phyloP scores from a whole-genome alignment of 2,888 invertebrate species.

The Neoitamus cyanurus region DNA sequence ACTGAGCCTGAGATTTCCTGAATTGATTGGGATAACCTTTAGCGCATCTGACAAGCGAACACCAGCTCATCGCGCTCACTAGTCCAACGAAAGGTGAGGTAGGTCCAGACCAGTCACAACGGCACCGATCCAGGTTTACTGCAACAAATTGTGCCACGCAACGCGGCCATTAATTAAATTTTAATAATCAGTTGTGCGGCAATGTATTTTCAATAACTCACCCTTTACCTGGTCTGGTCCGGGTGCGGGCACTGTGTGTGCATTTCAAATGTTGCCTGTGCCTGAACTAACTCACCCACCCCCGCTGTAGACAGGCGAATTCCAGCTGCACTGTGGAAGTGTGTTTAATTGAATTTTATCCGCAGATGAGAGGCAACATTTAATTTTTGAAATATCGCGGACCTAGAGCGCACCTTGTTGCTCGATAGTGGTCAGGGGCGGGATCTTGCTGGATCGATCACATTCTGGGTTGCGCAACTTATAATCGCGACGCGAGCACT shows the following conservation, averaged over 20 bases:
- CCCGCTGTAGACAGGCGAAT: slow-evolving; percentile 7
- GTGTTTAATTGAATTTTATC: slow-evolving; percentile 45
- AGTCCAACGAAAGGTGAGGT: not conserved
- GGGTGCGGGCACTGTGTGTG: not conserved
- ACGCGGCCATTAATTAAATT: slow-evolving; percentile 48
- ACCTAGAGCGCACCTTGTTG: not conserved
- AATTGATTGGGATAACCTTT: slow-evolving; percentile 45
- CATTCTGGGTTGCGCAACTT: not conserved
- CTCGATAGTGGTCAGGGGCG: not conserved
- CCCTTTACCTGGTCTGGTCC: not conserved
- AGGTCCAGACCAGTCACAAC: not conserved
- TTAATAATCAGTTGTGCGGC: slow-evolving; percentile 46
- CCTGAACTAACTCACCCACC: not conserved
- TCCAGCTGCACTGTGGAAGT: slow-evolving; percentile 25
- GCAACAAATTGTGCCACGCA: slow-evolving; percentile 48
- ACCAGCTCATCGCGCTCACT: not conserved
- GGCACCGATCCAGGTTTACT: not conserved
- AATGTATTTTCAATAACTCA: slow-evolving; percentile 46
- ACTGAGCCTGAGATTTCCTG: slow-evolving; percentile 42
- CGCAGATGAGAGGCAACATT: not conserved
- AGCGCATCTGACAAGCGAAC: slow-evolving; percentile 10
- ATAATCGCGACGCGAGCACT: not conserved
- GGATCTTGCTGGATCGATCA: not conserved
- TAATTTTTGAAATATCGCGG: not conserved
- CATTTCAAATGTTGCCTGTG: not conserved